These are phyloP conservation scores for Drepana falcataria DNA, from an alignment of 2,888 invertebrate genomes.

Conservation along the genomic window DNA sequence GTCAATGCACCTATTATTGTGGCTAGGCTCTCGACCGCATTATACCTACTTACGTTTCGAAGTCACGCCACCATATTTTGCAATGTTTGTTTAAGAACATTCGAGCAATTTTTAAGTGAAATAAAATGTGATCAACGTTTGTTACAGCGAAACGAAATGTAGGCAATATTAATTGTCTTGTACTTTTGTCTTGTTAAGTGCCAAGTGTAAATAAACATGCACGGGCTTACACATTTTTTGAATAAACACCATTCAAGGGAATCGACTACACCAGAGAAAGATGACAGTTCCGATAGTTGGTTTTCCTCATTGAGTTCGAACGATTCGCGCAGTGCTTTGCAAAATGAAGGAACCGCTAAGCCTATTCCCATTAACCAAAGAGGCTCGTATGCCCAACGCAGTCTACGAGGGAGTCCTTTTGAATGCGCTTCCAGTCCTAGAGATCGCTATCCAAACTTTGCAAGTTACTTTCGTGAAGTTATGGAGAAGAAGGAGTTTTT, in stretches of 20 bases:
- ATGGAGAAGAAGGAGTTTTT: conserved; percentile 47
- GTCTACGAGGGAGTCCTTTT: conserved; percentile 46
- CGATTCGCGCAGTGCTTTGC: conserved; percentile 33
- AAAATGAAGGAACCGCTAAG: conserved; percentile 34
- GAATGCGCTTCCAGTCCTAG: conserved; percentile 66
- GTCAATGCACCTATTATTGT: conserved; percentile 5
- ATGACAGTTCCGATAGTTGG: conserved; percentile 71
- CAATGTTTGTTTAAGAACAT: too few relatives aligned
- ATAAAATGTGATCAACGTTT: not conserved
- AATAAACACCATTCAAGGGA: conserved; percentile 56
- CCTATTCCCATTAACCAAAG: conserved; percentile 52
- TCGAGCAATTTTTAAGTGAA: not conserved
- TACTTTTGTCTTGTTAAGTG: not conserved
- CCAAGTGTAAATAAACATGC: conserved; percentile 47
- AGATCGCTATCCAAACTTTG: conserved; percentile 64
- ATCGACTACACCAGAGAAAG: conserved; percentile 52
- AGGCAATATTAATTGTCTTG: conserved; percentile 1
- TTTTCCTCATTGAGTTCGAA: conserved; percentile 49
- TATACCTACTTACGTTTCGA: too few relatives aligned
- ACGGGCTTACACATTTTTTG: conserved; percentile 66
- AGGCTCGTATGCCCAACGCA: conserved; percentile 44
- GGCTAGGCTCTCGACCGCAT: too few relatives aligned
- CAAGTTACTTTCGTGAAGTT: conserved; percentile 66
- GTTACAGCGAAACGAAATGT: conserved; percentile 6
- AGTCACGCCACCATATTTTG: too few relatives aligned